Conservation (phyloP, 2,113 vertebrate genomes). For the Rhipidura dahli region DNA sequence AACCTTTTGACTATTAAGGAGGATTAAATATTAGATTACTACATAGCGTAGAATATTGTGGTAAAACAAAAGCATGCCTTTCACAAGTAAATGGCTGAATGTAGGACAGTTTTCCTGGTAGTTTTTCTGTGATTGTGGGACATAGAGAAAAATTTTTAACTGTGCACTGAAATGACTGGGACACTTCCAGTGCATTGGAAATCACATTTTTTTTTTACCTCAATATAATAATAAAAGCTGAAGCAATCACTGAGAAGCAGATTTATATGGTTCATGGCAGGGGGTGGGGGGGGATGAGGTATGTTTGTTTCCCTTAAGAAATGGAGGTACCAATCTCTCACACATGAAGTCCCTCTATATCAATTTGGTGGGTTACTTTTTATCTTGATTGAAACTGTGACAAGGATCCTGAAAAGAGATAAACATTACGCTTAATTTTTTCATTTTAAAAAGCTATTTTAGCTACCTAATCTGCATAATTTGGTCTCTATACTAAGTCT, state of each 20-base stretch:
- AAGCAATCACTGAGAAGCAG: not conserved
- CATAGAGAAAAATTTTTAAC: not conserved
- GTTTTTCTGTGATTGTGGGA: not conserved
- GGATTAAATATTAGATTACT: not conserved
- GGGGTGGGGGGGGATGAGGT: too few species aligned
- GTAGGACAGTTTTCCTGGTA: not conserved
- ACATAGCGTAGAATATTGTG: not conserved
- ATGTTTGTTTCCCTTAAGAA: not conserved
- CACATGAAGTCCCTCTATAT: not conserved
- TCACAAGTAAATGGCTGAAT: not conserved
- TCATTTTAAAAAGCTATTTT: not conserved
- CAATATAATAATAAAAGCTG: not conserved
- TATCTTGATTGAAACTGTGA: not conserved
- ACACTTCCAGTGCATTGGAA: not conserved
- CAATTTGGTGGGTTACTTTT: not conserved
- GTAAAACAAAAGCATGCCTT: not conserved
- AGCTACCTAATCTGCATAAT: not conserved
- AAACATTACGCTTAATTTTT: not conserved
- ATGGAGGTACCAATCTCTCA: not conserved
- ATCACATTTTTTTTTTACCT: not conserved
- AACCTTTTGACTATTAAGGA: not conserved
- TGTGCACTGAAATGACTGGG: not conserved
- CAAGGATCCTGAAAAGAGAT: not conserved
- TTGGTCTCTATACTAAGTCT: not conserved
- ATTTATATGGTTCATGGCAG: not conserved